phyloP scores from a whole-genome alignment of 2,113 vertebrate genomes.

The Limnothrissa miodon region DNA sequence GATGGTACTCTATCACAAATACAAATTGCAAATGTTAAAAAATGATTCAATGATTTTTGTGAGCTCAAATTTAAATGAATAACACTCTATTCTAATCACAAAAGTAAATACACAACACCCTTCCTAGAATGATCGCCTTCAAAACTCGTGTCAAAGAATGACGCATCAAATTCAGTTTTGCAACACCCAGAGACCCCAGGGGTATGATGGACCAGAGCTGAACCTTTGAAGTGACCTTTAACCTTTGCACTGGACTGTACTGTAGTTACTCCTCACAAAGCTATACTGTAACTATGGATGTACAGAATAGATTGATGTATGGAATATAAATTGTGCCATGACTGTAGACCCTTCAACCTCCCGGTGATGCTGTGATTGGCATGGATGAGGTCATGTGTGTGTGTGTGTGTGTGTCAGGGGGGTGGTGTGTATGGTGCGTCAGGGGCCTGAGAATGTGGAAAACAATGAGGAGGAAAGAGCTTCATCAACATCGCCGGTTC shows the following conservation, averaged over 20 bases:
- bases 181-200: neutral
- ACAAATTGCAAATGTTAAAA: neutral
- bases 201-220: neutral
- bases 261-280: neutral
- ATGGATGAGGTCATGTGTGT: neutral
- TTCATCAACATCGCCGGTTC: conserved; percentile 61
- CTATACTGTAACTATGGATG: neutral
- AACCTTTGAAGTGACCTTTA: neutral
- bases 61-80: neutral
- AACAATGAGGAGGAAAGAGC: conserved; percentile 64
- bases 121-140: neutral
- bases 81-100: neutral
- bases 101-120: neutral
- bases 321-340: neutral
- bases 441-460: conserved; percentile 45
- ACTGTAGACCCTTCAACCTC: neutral
- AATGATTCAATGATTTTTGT: neutral
- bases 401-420: neutral
- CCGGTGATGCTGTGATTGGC: neutral
- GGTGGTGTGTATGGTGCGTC: neutral
- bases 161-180: neutral
- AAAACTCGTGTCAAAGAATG: neutral
- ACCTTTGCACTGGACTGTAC: neutral
- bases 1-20: too few relatives aligned
- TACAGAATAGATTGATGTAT: too few relatives aligned